Evolutionary conservation across 2,113 vertebrate genomes (phyloP).

Genomic region (Notarius lentiginosus): DNA sequence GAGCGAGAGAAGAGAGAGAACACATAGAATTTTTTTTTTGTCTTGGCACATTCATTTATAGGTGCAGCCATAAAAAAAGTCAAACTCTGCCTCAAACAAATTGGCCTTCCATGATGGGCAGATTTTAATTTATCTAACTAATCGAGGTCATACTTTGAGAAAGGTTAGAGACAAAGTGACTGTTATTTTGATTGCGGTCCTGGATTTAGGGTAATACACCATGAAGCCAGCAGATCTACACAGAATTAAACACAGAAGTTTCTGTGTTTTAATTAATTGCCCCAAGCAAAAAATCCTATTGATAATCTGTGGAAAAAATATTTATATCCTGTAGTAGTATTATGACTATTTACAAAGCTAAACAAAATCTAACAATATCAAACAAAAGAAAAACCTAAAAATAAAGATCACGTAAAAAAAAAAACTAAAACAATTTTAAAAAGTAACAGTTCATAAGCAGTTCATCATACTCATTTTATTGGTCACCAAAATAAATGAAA

Average conservation of each 20-base stretch:
- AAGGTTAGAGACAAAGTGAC: background rate
- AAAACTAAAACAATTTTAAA: background rate
- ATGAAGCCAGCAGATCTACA: background rate
- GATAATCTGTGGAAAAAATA: background rate
- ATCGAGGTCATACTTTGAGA: background rate
- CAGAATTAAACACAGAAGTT: too few relatives aligned
- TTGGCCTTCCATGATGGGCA: background rate
- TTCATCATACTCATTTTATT: background rate
- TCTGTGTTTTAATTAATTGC: background rate
- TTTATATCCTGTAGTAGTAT: background rate
- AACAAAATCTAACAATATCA: background rate
- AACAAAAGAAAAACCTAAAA: background rate
- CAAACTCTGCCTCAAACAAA: background rate
- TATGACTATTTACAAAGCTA: background rate
- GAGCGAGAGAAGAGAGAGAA: too few relatives aligned
- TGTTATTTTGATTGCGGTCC: background rate
- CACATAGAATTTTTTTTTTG: background rate
- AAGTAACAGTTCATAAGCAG: background rate
- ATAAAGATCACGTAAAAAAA: background rate
- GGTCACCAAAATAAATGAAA: background rate
- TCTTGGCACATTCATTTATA: background rate
- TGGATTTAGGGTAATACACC: background rate
- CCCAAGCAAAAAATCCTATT: background rate
- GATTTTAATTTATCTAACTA: background rate
- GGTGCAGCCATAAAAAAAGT: background rate